Evolutionary conservation across 2,888 invertebrate species (phyloP), one percentile per base, ranked within the genome.

Genomic region (Rapana venosa): DNA sequence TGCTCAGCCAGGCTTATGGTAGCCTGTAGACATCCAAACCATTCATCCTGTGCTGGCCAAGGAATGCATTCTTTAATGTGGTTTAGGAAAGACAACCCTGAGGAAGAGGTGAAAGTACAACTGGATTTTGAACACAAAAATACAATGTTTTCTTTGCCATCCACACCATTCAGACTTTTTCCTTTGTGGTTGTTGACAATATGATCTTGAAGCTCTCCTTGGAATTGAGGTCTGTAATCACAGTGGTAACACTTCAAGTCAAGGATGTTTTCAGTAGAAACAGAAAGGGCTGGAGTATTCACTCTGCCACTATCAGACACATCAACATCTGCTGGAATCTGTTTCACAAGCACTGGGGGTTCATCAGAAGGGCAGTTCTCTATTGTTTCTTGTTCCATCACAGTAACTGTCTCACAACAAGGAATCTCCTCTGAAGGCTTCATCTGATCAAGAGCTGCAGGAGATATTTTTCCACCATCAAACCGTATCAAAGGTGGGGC

Each of bases 171-270:
- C 79, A 93, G 87, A 36, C 90, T 88, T 56, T 87, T 91, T 13
- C 92, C 92, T 66, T 87, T 91, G 83, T 92, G 92, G 30, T 90
- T 90, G 66, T 90, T 85, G 30, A 91, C 90, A 56, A 92, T 90
- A 87, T 92, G 92, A 74, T 74, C 90, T 56, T 90, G 92, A 70
- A 92, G 89, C 5, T 90, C 84, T 11, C 88, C 90, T 36, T 89
- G 90, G 20, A 87, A 32, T 56, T 81, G 90, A n/a, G 92, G 87
- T 74, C 79, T 88, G 83, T 91, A 92, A 88, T 92, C 92, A 90
- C 94, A 94, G 90, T 94, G 94, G 79, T 92, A 94, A 91, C 94
- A 94, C 90, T 93, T 93, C 91, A 91, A 93, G 11, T 93, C 91
- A 81, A 93, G 92, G 11, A 91, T 92, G 74, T 93, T 90, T 77